phyloP scores from a whole-genome alignment of 1,140 invertebrate genomes.

The Drosophila orena region DNA sequence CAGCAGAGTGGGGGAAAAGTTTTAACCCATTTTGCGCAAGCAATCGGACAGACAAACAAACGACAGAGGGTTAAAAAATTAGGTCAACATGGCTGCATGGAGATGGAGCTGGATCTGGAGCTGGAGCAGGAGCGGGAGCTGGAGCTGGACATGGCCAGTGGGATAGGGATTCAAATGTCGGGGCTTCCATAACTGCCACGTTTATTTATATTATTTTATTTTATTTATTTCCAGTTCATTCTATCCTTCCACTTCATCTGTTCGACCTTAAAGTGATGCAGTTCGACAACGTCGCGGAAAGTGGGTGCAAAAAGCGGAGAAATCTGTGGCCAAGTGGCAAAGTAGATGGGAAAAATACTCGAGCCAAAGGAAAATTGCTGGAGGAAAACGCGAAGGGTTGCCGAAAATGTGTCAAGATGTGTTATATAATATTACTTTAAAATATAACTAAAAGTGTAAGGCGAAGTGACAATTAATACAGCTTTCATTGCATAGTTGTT shows the following conservation, averaged over 20 bases:
- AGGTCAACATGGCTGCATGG: constrained; percentile 54
- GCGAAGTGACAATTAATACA: no score
- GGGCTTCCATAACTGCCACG: background rate
- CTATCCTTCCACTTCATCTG: constrained; percentile 16
- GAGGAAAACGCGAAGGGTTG: background rate
- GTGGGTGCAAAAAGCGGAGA: background rate
- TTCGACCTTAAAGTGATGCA: constrained; percentile 38
- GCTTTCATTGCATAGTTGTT: no score
- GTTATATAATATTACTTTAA: no score
- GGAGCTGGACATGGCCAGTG: background rate
- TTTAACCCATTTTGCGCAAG: constrained; percentile 73
- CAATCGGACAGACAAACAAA: constrained; percentile 66
- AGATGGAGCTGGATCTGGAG: background rate
- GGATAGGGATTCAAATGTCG: background rate
- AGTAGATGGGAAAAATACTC: background rate
- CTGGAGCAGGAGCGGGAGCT: no score
- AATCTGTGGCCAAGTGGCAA: background rate
- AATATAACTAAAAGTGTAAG: no score
- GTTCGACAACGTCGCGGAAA: constrained; percentile 3
- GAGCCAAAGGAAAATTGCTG: background rate
- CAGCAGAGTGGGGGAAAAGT: constrained; percentile 31
- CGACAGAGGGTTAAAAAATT: constrained; percentile 53
- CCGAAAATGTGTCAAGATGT: no score
- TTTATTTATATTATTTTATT: constrained; percentile 7
- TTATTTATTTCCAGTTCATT: constrained; percentile 29